Conservation (phyloP, 2,888 invertebrate genomes). For the Aricia artaxerxes region DNA sequence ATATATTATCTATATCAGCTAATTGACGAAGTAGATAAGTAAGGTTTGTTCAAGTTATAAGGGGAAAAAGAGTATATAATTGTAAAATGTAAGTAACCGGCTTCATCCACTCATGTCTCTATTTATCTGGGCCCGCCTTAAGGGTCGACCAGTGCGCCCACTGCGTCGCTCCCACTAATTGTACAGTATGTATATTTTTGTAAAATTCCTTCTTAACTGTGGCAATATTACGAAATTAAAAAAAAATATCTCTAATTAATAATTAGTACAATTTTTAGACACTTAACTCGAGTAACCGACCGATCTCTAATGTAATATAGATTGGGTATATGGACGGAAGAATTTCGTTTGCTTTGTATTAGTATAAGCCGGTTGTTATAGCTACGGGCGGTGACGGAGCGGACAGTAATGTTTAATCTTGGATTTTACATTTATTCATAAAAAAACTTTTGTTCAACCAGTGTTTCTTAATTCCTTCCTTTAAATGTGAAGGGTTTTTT, state of each 20-base stretch:
- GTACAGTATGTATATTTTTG: slow-evolving; percentile 80
- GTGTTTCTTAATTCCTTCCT: not conserved
- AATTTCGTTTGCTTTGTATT: slow-evolving; percentile 16
- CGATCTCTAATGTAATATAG: slow-evolving; percentile 38
- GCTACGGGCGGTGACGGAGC: slow-evolving; percentile 21
- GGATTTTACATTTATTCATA: not conserved
- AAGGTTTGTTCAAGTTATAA: no score
- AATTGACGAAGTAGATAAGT: no score
- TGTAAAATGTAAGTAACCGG: no score
- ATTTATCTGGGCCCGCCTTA: slow-evolving; percentile 24
- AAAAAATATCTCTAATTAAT: slow-evolving; percentile 67
- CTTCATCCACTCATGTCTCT: no score
- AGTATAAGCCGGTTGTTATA: slow-evolving; percentile 15
- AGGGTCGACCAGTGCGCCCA: slow-evolving; percentile 60
- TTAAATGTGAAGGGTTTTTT: not conserved
- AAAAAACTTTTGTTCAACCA: not conserved
- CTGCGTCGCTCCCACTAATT: slow-evolving; percentile 71
- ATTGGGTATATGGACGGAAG: slow-evolving; percentile 19
- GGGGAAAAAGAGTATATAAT: no score
- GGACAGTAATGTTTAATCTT: not conserved
- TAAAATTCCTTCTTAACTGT: slow-evolving; percentile 75
- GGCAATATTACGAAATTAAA: slow-evolving; percentile 75
- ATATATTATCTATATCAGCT: no score
- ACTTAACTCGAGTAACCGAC: slow-evolving; percentile 38
- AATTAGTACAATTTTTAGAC: slow-evolving; percentile 73